Evolutionary conservation across 2,888 invertebrate genomes (phyloP).

Genomic region (Brenthis hecate): DNA sequence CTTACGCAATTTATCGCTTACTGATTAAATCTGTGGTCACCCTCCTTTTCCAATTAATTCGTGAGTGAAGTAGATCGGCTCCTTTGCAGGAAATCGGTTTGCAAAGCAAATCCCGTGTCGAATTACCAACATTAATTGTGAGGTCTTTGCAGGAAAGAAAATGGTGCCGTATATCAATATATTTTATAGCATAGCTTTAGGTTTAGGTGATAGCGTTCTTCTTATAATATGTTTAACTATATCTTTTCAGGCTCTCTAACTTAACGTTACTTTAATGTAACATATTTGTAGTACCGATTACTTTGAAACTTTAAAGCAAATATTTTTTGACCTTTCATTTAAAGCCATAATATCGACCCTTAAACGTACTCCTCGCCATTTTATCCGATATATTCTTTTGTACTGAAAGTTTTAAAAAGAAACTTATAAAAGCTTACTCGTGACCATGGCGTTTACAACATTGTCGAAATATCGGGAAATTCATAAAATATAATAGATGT

Average conservation of each 20-base stretch:
- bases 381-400: too few species aligned
- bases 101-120: conserved; percentile 51
- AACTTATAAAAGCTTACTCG: too few species aligned
- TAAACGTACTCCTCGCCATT: too few species aligned
- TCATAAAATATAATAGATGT: too few species aligned
- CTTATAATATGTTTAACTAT: background rate
- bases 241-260: background rate
- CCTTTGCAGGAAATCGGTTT: conserved; percentile 54
- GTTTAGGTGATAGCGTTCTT: conserved; percentile 2
- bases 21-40: conserved; percentile 57
- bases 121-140: conserved; percentile 51
- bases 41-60: conserved; percentile 61
- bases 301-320: too few species aligned
- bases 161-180: conserved; percentile 36
- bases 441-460: too few species aligned
- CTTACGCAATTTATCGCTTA: conserved; percentile 35
- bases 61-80: conserved; percentile 50
- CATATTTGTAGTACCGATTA: too few species aligned
- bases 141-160: conserved; percentile 43
- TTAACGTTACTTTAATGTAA: too few species aligned
- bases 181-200: conserved; percentile 22
- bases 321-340: too few species aligned
- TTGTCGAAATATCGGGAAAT: too few species aligned
- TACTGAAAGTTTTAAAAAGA: too few species aligned
- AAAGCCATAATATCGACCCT: too few species aligned